These are phyloP conservation scores for Spinus olivaceus DNA, from an alignment of 2,797 vertebrate species.

Conservation along the genomic window DNA sequence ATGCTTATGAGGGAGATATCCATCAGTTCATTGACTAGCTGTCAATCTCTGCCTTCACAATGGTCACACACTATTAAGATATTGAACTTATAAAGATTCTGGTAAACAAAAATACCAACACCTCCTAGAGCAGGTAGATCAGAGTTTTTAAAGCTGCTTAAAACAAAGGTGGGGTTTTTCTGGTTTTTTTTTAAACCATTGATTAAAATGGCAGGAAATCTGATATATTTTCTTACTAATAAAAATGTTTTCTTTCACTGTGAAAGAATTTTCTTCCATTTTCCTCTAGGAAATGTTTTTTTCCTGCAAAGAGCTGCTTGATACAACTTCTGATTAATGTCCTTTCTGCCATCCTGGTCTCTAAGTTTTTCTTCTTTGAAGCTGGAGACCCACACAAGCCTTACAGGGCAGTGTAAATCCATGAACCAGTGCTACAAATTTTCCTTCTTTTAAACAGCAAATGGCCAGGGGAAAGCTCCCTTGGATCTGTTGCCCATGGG, in stretches of 20 bases:
- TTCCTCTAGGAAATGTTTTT: neutral
- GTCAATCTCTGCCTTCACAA: conserved; percentile 26
- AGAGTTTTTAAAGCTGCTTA: neutral
- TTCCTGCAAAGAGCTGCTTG: neutral
- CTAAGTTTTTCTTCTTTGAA: neutral
- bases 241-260: neutral
- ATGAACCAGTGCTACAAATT: neutral
- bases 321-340: neutral
- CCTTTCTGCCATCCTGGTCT: neutral
- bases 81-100: conserved; percentile 27
- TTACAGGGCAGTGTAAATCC: neutral
- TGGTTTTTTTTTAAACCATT: neutral
- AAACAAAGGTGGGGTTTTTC: neutral
- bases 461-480: neutral
- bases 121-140: neutral
- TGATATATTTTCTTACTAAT: neutral
- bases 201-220: neutral
- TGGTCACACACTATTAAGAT: conserved; percentile 20
- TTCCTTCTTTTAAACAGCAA: neutral
- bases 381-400: neutral
- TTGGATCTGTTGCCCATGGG: neutral
- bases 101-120: neutral
- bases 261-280: neutral
- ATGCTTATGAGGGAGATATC: conserved; percentile 42
- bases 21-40: conserved; percentile 46